Base-by-base conservation (phyloP, 2,113 vertebrate genomes). In the Ophthalmolycus amberensis region DNA sequence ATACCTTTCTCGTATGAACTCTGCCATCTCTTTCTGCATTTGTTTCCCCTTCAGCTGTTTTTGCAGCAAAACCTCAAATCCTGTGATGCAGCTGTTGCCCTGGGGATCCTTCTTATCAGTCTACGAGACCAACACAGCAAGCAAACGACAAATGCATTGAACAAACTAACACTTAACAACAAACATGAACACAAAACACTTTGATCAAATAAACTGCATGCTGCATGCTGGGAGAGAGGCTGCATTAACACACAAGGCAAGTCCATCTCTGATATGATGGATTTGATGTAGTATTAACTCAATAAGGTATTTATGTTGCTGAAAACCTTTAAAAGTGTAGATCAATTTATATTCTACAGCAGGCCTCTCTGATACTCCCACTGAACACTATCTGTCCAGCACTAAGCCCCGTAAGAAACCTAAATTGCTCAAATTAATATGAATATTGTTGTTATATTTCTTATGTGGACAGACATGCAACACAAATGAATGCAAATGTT, bases 1-100 rank as follows among this genome's bases (percentile, higher is more conserved):
- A 75, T 1, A 99, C 98, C 98, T 97, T 91, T 99, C 98, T 86
- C 97, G 94, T 78, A 99, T 87, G 83, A 99, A 99, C 85, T 99
- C 98, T 0, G 98, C 97, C 98, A 99, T 99, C 90, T 99, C 98
- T 85, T 98, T 99, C 94, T 99, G 98, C 97, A 99, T 99, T 90
- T 99, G 98, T 80, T 99, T 99, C 80, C 98, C 98, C 93, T 99
- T 99, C 80, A 99, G 95, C 81, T 99, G 98, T 82, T 99, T 99
- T 74, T 99, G 97, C 29, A 99, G 96, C 84, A 99, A 92, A 38
- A 99, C 96, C 90, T 99, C 98, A 78, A 99, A 99, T 18, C 98
- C 98, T 0, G 97, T 96, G 84, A 99, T 91, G 0, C 91, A 95
- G 65, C 95, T 94, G 20, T 97, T 98, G 64, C 97, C 96, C 90